A percentile compares a stretch with the other conserved stretches of the same genome.
Evolutionary conservation across 2,113 vertebrate species (phyloP).

Genomic region (Lycocorax pyrrhopterus): DNA sequence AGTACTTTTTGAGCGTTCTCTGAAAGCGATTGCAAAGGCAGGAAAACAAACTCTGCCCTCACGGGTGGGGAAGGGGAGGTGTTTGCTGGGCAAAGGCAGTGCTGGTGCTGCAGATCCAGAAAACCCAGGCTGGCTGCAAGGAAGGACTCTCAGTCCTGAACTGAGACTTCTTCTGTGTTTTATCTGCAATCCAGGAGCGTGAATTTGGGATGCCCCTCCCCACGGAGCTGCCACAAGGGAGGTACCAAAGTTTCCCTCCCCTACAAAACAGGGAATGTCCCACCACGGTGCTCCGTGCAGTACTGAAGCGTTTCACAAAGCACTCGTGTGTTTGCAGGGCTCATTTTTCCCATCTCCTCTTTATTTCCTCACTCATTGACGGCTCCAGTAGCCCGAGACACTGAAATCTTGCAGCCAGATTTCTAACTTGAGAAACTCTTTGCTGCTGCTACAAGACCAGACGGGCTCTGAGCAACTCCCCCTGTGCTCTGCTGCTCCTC

Average conservation of each 20-base stretch:
- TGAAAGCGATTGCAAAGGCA: neutral
- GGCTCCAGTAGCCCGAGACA: neutral
- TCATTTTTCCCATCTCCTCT: neutral
- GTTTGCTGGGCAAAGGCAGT: neutral
- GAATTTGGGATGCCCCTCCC: neutral
- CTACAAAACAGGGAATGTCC: accelerated
- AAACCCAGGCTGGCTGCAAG: neutral
- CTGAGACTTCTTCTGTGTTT: neutral
- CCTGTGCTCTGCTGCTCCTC: neutral
- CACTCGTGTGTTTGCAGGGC: neutral
- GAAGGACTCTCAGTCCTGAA: neutral
- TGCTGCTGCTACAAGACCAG: neutral
- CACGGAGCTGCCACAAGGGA: accelerated
- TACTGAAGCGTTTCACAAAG: neutral
- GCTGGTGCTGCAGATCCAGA: neutral
- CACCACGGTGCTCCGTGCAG: neutral
- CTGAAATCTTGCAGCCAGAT: neutral
- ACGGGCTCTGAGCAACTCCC: neutral
- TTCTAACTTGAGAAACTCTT: neutral
- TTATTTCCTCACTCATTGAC: neutral
- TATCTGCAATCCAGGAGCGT: accelerated
- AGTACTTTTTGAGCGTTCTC: neutral
- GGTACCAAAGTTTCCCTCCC: neutral
- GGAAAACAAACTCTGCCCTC: neutral
- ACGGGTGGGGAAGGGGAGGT: neutral